Base-by-base conservation (phyloP, 2,888 invertebrate species). In the Hydropsyche betteni region DNA sequence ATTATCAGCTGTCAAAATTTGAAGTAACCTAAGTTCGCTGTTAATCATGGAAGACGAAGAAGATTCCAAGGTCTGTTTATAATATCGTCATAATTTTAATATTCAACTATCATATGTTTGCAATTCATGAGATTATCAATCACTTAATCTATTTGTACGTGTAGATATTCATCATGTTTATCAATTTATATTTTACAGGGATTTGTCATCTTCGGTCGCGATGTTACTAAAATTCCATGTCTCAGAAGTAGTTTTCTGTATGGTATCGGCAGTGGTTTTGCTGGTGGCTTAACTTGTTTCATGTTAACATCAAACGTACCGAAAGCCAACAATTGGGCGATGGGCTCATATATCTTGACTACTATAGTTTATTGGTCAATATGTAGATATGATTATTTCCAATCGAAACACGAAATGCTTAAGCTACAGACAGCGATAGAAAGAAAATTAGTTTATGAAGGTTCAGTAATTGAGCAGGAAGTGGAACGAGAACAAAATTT, bases 231-330 rank as follows among this genome's bases (percentile, higher is more conserved):
- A 85, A 92, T 95, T 77, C 94, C 94, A 0, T 95, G 95, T 84
- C 94, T 94, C 83, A 88, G 93, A 78, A 91, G 90, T 81, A 93
- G 93, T 82, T 92, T 93, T 81, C 82, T 95, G 0, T 92, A 92
- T 83, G 94, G 94, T 8, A 89, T 94, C 72, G 84, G 89, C 71
- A 88, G 92, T 64, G 94, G 94, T 69, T 81, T 94, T 34, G 90
- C 88, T 4, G 83, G 86, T 77, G 94, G 94, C 10, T 81, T 94
- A 75, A 84, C 87, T 5, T 86, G 91, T 77, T 95, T 95, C 84
- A 84, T 95, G 82, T 90, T 91, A 80, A 94, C 94, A 10, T 94
- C 94, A 79, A 89, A 89, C 80, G 85, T 91, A 4, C 84, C 86
- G 81, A 81, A 88, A 8, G 88, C 94, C 0, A 89, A 90, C 44